A percentile compares a stretch with the other conserved stretches of the same genome.
These are phyloP conservation scores for Pheosia tremula DNA, from an alignment of 2,888 invertebrate species.

Conservation along the genomic window DNA sequence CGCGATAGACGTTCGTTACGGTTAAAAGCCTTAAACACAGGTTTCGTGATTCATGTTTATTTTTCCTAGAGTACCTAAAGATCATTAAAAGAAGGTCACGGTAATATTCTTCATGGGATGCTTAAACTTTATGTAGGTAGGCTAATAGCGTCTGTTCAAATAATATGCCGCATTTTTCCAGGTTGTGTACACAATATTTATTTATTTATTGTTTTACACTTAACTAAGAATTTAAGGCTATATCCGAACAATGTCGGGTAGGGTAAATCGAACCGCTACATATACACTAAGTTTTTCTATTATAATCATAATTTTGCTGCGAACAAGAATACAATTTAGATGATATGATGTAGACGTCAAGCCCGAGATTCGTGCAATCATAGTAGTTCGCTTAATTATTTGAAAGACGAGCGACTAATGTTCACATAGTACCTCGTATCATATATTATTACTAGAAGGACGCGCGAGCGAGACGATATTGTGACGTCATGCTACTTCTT, in stretches of 20 bases:
- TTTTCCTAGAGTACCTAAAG: not conserved
- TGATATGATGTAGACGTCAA: not conserved
- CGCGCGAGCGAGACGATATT: slow-evolving; percentile 39
- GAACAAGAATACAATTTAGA: not conserved
- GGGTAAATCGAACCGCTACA: too few species aligned
- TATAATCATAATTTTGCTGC: not conserved
- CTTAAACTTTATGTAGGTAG: not conserved
- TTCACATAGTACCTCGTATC: slow-evolving; percentile 19
- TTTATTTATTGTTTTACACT: not conserved
- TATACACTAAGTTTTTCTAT: not conserved
- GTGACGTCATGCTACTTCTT: slow-evolving; percentile 49
- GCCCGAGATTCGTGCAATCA: not conserved
- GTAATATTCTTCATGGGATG: not conserved
- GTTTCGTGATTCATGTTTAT: not conserved
- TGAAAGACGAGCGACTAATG: not conserved
- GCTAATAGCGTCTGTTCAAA: not conserved
- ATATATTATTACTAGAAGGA: slow-evolving; percentile 46
- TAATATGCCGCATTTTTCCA: not conserved
- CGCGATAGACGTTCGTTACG: slow-evolving; percentile 20
- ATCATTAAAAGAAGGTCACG: slow-evolving; percentile 2
- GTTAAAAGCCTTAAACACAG: slow-evolving; percentile 15
- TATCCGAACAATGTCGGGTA: not conserved
- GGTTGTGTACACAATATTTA: not conserved
- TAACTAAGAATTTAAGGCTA: not conserved
- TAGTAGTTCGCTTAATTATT: not conserved